phyloP scores from a whole-genome alignment of 2,888 invertebrate species.

The Monopis laevigella region DNA sequence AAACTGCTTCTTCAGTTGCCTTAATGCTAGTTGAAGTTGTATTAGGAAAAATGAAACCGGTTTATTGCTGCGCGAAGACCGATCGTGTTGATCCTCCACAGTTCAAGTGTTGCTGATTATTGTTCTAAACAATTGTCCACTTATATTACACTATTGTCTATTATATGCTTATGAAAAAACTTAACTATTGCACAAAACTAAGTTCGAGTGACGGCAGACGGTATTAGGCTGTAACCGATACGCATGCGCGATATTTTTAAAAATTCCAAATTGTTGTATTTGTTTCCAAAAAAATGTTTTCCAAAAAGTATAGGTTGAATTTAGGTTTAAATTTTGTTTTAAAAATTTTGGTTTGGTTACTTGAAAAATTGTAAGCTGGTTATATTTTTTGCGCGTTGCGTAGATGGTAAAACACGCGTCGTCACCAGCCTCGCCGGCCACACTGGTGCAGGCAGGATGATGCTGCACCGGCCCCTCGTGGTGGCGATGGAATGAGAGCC shows the following conservation, averaged over 20 bases:
- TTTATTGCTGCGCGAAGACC: slow-evolving; percentile 21
- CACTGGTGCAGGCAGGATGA: slow-evolving; percentile 56
- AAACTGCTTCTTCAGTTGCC: slow-evolving; percentile 56
- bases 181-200: slow-evolving; percentile 64
- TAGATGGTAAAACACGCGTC: slow-evolving; percentile 63
- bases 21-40: slow-evolving; percentile 57
- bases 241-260: slow-evolving; percentile 61
- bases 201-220: slow-evolving; percentile 58
- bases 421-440: slow-evolving; percentile 58
- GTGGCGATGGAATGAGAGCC: slow-evolving; percentile 31
- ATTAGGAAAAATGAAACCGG: slow-evolving; percentile 52
- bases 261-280: slow-evolving; percentile 40
- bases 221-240: slow-evolving; percentile 32
- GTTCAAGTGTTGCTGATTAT: slow-evolving; percentile 67
- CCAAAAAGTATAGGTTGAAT: slow-evolving; percentile 20
- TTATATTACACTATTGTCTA: slow-evolving; percentile 52
- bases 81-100: slow-evolving; percentile 29
- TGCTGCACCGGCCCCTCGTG: slow-evolving; percentile 45
- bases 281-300: slow-evolving; percentile 29
- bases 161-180: slow-evolving; percentile 54
- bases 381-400: slow-evolving; percentile 50
- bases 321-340: slow-evolving; percentile 22
- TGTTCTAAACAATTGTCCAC: slow-evolving; percentile 51
- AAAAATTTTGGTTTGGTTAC: slow-evolving; percentile 19
- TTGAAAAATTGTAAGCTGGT: slow-evolving; percentile 25